These are phyloP conservation scores for Pteronotus mesoamericanus DNA, from an alignment of 2,797 vertebrate species.

Conservation along the genomic window DNA sequence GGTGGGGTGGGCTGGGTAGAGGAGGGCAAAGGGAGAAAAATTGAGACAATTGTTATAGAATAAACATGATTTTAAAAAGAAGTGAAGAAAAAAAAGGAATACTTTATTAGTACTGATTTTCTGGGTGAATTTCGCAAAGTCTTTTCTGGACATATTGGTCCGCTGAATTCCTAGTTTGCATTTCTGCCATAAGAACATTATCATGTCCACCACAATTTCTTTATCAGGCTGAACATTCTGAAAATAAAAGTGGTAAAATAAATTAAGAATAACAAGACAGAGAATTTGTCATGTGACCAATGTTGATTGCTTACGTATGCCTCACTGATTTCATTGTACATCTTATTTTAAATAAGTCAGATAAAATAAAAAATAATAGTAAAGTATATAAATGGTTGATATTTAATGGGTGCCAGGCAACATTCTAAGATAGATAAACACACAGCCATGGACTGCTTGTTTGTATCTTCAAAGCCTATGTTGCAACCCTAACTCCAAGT, in stretches of 20 bases:
- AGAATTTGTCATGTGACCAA: background rate
- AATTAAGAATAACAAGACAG: background rate
- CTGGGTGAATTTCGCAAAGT: slow-evolving; percentile 75
- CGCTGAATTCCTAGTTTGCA: slow-evolving; percentile 85
- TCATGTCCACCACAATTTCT: slow-evolving; percentile 87
- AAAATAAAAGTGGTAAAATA: slow-evolving; percentile 31
- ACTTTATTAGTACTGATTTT: slow-evolving; percentile 86
- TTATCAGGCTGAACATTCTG: slow-evolving; percentile 86
- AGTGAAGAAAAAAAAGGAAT: slow-evolving; percentile 55
- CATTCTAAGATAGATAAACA: too few relatives aligned
- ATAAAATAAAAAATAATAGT: background rate
- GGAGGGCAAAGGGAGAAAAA: too few relatives aligned
- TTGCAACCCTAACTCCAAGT: background rate
- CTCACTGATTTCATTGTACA: background rate
- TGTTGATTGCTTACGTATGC: background rate
- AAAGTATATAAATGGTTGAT: background rate
- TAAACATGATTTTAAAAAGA: too few relatives aligned
- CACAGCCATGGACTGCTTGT: background rate
- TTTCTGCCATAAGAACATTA: slow-evolving; percentile 90
- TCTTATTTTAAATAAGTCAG: background rate
- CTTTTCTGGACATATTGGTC: slow-evolving; percentile 55
- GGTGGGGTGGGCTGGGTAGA: too few relatives aligned
- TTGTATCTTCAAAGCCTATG: background rate
- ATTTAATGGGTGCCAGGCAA: background rate
- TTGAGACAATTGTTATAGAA: too few relatives aligned